phyloP scores from a whole-genome alignment of 2,797 vertebrate genomes.

The Melanotaenia maccullochi region DNA sequence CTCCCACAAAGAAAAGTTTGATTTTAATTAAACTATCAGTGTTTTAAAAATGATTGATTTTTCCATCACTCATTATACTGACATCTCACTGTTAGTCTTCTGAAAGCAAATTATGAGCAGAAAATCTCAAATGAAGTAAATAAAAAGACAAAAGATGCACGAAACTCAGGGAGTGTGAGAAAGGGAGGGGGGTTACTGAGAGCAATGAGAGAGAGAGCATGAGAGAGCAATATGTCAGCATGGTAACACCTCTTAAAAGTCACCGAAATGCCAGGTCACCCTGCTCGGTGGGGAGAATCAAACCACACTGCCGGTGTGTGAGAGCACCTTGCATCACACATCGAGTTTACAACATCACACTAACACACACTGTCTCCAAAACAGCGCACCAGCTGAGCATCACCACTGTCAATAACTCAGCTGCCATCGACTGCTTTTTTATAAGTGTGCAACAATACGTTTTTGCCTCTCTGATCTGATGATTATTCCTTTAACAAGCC shows the following conservation, averaged over 20 bases:
- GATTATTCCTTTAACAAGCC: conserved; percentile 61
- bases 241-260: conserved; percentile 85
- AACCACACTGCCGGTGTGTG: conserved; percentile 58
- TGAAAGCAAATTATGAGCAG: background rate
- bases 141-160: conserved; percentile 40
- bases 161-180: conserved; percentile 19
- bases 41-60: conserved; percentile 7
- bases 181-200: conserved; percentile 25
- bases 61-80: background rate
- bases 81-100: background rate
- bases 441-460: conserved; percentile 16
- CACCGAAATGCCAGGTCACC: conserved; percentile 87
- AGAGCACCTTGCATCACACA: conserved; percentile 62
- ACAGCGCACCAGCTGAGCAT: conserved; percentile 21
- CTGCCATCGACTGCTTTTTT: conserved; percentile 47
- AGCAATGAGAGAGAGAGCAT: conserved; percentile 43
- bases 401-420: conserved; percentile 18
- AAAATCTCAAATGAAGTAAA: conserved; percentile 35
- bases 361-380: conserved; percentile 26
- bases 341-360: conserved; percentile 50
- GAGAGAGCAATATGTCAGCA: conserved; percentile 75
- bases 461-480: conserved; percentile 40
- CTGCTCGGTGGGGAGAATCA: conserved; percentile 72
- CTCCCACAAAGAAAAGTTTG: background rate
- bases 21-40: conserved; percentile 2